phyloP scores from a whole-genome alignment of 1,140 invertebrate species.

The Pogonomyrmex barbatus region DNA sequence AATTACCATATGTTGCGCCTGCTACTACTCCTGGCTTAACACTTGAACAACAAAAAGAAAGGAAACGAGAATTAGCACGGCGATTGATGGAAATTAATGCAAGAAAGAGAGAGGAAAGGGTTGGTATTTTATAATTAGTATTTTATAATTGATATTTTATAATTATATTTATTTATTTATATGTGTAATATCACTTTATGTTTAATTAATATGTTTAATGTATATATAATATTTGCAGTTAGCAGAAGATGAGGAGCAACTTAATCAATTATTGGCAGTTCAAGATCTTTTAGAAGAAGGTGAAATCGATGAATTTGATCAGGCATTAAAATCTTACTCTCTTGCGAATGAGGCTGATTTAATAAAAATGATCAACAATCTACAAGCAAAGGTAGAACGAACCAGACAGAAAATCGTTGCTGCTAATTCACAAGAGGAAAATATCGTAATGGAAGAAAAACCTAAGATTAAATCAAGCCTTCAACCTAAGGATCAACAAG shows the following conservation, averaged over 20 bases:
- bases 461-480: constrained; percentile 86
- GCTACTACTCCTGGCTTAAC: constrained; percentile 87
- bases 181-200: constrained; percentile 20
- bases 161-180: background rate
- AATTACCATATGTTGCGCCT: constrained; percentile 92
- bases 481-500: constrained; percentile 88
- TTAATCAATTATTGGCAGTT: constrained; percentile 92
- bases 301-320: constrained; percentile 91
- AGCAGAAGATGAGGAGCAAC: constrained; percentile 94
- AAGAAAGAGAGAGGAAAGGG: constrained; percentile 93
- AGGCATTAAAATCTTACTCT: constrained; percentile 88
- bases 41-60: constrained; percentile 94
- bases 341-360: constrained; percentile 88
- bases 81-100: constrained; percentile 94
- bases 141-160: constrained; percentile 31
- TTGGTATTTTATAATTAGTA: constrained; percentile 70
- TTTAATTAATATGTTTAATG: background rate
- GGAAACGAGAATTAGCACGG: constrained; percentile 93
- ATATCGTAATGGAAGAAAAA: constrained; percentile 88
- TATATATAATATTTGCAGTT: constrained; percentile 85
- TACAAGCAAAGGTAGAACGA: constrained; percentile 92
- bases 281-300: constrained; percentile 93
- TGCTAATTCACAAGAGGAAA: constrained; percentile 89
- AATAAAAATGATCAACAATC: constrained; percentile 91
- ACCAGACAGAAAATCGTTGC: constrained; percentile 92